Evolutionary conservation across 2,113 vertebrate genomes (phyloP), one percentile per base, ranked within the genome.

Genomic region (Neolamprologus devosi): DNA sequence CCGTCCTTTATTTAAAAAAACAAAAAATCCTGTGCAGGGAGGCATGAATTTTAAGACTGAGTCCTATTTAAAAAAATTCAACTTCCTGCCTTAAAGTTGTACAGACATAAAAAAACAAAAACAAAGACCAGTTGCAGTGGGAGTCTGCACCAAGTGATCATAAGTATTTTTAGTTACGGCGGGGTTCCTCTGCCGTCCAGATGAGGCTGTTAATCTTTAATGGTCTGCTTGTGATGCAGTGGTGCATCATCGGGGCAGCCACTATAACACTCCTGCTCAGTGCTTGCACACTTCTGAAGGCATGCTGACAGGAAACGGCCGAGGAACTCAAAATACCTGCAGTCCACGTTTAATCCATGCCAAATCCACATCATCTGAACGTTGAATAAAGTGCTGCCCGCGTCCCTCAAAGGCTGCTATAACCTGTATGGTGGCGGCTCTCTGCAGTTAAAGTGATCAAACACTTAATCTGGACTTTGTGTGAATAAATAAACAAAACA

Each of bases 21-120:
- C 86, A 87, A 30, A 30, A 82, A 35, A 63, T 89, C 82, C 49
- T 87, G 87, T 81, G 91, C 93, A 93, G 93, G 91, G 93, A 93
- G 92, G 88, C 85, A 87, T 87, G 91, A 89, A 83, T 89, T 90
- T 47, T 47, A 87, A 92, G 87, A 94, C 88, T 88, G 91, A 88
- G 88, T 92, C 84, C 84, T 92, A 87, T 91, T 94, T 86, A 83
- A 90, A 90, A 88, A 90, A 89, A 73, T 65, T 84, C 68, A 88
- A 91, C 91, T 94, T 95, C 94, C 93, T 92, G 93, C 92, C 92
- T 93, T 93, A 91, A 91, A 84, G 82, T 90, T 94, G 91, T 93
- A 94, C 58, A 93, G 89, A 94, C 84, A 51, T 51, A 88, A 58
- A 87, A 85, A 85, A 37, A 65, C 9, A 85, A 58, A 57, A 21